Base-by-base conservation (phyloP, 2,888 invertebrate genomes). In the Alsophila aescularia region DNA sequence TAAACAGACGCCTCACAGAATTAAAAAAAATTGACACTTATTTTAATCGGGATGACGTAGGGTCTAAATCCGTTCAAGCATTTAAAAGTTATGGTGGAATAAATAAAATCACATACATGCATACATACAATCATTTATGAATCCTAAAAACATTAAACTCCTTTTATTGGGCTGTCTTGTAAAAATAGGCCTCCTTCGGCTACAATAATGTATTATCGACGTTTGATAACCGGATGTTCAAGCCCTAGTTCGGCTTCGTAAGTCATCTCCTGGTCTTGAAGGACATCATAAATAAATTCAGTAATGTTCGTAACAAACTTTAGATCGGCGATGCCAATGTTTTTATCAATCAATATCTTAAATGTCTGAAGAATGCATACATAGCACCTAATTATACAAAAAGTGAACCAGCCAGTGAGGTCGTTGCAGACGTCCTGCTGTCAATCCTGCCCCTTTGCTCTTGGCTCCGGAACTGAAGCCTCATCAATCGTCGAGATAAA, bases 331-430 rank as follows among this genome's bases (percentile, higher is more conserved):
- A 51, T 51, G 43, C 15, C 27, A 10, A 37, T 13, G 12, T 18
- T 6, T 12, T 15, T 41, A 41, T 41, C 18, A 40, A 52, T 45
- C 27, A 40, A 36, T 29, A 39, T 32, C 47, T 34, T 12, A 37
- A 29, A 39, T 34, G 35, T 13, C 4, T 32, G n/a, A 34, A 52
- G 32, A 45, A 12, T 41, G 52, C 45, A 52, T 47, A 40, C 35
- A 55, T 29, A 55, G 29, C 16, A 45, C 36, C 50, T 0, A 9
- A 45, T 50, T 41, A 55, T 44, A 14, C 43, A 45, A 16, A 45
- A 4, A 12, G 13, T 18, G 15, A 27, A 10, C 10, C 10, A 15
- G 37, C 9, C 14, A 13, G 15, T 27, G 45, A 52, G 45, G 45
- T 41, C 39, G 34, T n/a, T 34, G 34, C 34, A 44, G 41, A 40